Conservation (phyloP, 2,113 vertebrate species). For the Protobothrops mucrosquamatus region DNA sequence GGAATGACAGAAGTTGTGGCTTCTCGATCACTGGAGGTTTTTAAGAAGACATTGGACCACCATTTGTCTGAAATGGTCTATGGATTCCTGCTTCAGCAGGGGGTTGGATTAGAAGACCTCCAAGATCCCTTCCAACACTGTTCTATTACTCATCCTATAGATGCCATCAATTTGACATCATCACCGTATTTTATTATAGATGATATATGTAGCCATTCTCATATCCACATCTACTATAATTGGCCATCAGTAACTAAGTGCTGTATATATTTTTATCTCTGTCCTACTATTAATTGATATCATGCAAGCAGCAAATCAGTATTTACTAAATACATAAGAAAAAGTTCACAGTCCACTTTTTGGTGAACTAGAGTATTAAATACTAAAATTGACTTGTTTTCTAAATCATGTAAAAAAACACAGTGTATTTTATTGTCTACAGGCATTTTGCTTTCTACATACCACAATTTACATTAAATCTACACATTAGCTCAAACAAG, state of each 20-base stretch:
- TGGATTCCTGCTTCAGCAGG: not conserved
- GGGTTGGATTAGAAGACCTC: not conserved
- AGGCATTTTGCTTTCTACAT: not conserved
- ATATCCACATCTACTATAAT: not conserved
- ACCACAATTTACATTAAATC: not conserved
- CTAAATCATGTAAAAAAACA: not conserved
- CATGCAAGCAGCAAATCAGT: not conserved
- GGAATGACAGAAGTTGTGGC: not conserved
- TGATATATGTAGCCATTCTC: not conserved
- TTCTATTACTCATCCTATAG: not conserved
- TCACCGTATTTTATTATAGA: not conserved
- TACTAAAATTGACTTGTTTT: not conserved
- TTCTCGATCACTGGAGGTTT: too few species aligned
- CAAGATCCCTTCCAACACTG: not conserved
- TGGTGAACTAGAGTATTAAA: too few species aligned
- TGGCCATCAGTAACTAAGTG: not conserved
- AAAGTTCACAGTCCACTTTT: not conserved
- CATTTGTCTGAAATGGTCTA: not conserved
- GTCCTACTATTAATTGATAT: not conserved
- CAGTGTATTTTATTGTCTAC: not conserved
- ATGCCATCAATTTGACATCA: not conserved
- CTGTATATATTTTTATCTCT: not conserved
- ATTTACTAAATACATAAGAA: not conserved
- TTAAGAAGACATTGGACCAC: too few species aligned
- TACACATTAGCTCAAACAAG: constrained; percentile 9